Percentiles rank a stretch among this genome's conserved stretches.
phyloP scores from a whole-genome alignment of 1,140 invertebrate genomes.

The Trypoxylus dichotomus region DNA sequence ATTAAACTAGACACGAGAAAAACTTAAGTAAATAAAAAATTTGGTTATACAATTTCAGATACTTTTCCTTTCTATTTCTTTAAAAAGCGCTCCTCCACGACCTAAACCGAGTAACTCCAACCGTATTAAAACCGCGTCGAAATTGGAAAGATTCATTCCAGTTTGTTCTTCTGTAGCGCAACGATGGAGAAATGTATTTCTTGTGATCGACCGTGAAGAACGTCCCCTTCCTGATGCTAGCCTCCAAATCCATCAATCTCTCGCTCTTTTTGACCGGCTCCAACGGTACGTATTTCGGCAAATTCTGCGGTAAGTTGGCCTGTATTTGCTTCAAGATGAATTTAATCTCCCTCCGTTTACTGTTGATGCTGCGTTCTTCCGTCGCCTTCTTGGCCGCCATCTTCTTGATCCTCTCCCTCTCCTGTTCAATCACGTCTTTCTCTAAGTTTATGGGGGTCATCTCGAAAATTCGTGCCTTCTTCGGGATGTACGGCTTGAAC shows the following conservation, averaged over 20 bases:
- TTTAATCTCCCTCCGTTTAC: constrained; percentile 45
- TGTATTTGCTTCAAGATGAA: constrained; percentile 43
- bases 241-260: constrained; percentile 47
- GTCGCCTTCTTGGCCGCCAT: constrained; percentile 47
- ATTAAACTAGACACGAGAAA: background rate
- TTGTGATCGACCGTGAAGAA: constrained; percentile 51
- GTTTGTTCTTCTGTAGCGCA: constrained; percentile 29
- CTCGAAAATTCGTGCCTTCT: constrained; percentile 31
- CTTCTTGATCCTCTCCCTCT: constrained; percentile 47
- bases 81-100: constrained; percentile 50
- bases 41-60: background rate
- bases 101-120: constrained; percentile 50
- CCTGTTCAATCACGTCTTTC: constrained; percentile 46
- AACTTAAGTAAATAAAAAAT: constrained; percentile 12
- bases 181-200: constrained; percentile 43
- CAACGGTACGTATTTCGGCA: constrained; percentile 45
- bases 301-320: constrained; percentile 37
- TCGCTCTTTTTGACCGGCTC: constrained; percentile 51
- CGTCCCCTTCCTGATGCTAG: constrained; percentile 48
- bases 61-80: background rate
- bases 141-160: constrained; percentile 48
- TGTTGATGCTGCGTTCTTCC: constrained; percentile 46
- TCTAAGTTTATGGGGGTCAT: constrained; percentile 45
- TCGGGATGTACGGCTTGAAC: background rate
- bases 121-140: constrained; percentile 47